phyloP scores from a whole-genome alignment of 2,113 vertebrate genomes.

The Megaceryle torquata region DNA sequence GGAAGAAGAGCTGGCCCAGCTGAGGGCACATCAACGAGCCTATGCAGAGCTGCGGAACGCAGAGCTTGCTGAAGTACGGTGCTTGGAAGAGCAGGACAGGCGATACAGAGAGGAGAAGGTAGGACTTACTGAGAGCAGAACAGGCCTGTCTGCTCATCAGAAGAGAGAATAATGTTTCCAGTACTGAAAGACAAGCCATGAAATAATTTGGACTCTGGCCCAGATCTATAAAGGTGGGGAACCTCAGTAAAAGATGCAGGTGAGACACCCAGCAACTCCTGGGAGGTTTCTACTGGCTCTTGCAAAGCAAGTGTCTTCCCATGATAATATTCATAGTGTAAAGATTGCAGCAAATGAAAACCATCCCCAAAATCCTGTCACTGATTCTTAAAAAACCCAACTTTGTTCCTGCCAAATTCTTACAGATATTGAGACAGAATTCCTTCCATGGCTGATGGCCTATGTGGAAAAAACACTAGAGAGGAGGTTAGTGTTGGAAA shows the following conservation, averaged over 20 bases:
- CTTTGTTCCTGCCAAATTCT: neutral
- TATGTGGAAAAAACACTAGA: slow-evolving; percentile 74
- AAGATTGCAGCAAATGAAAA: neutral
- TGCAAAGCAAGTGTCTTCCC: neutral
- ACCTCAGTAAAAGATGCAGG: neutral
- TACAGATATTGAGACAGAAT: slow-evolving; percentile 81
- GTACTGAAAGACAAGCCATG: neutral
- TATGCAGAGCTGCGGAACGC: slow-evolving; percentile 61
- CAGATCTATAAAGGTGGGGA: neutral
- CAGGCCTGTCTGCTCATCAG: neutral
- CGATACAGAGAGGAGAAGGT: slow-evolving; percentile 71
- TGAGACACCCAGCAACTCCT: neutral
- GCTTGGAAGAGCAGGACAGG: slow-evolving; percentile 88
- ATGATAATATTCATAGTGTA: neutral
- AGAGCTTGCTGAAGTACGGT: slow-evolving; percentile 86
- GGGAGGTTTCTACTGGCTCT: neutral
- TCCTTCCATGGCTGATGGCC: slow-evolving; percentile 81
- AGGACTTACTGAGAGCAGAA: neutral
- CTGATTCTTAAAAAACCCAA: neutral
- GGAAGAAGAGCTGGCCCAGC: slow-evolving; percentile 90
- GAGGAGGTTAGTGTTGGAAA: slow-evolving; percentile 10
- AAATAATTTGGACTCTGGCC: neutral
- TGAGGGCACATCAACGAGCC: slow-evolving; percentile 71
- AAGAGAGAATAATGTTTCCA: neutral
- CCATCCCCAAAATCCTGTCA: neutral